A percentile compares a stretch with the other conserved stretches of the same genome.
Evolutionary conservation across 1,140 invertebrate genomes (phyloP).

Genomic region (Wiebesia pumilae): DNA sequence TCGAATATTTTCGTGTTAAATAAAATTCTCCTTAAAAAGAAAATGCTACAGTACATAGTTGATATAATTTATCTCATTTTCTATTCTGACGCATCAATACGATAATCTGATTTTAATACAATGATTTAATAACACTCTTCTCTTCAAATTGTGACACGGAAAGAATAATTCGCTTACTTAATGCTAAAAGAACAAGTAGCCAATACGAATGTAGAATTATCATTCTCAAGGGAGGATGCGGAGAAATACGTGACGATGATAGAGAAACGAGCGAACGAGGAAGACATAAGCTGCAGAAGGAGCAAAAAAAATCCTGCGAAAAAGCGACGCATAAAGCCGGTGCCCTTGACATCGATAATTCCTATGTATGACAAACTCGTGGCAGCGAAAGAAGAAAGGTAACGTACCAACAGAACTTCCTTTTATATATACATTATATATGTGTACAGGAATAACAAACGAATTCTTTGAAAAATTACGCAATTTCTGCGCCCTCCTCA

Average conservation of each 20-base stretch:
- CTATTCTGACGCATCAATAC: too few relatives aligned
- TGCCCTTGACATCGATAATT: slow-evolving; percentile 81
- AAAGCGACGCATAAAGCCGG: slow-evolving; percentile 75
- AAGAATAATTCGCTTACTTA: neutral
- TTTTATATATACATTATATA: neutral
- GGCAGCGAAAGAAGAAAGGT: slow-evolving; percentile 82
- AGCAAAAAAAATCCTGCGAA: slow-evolving; percentile 63
- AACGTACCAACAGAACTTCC: neutral
- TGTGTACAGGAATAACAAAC: neutral
- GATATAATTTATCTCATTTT: too few relatives aligned
- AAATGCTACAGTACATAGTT: too few relatives aligned
- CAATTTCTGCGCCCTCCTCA: neutral
- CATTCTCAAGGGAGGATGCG: slow-evolving; percentile 77
- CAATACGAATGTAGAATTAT: neutral
- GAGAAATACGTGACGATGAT: slow-evolving; percentile 72
- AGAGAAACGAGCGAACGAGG: slow-evolving; percentile 30
- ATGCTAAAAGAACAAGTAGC: neutral
- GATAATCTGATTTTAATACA: neutral
- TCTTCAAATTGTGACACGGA: neutral
- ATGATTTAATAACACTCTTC: neutral
- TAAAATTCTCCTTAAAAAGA: too few relatives aligned
- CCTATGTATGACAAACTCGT: slow-evolving; percentile 82
- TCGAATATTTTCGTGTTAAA: too few relatives aligned
- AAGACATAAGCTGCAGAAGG: neutral
- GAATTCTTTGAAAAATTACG: slow-evolving; percentile 28